phyloP scores from a whole-genome alignment of 2,113 vertebrate species.

The Trogon melanurus region DNA sequence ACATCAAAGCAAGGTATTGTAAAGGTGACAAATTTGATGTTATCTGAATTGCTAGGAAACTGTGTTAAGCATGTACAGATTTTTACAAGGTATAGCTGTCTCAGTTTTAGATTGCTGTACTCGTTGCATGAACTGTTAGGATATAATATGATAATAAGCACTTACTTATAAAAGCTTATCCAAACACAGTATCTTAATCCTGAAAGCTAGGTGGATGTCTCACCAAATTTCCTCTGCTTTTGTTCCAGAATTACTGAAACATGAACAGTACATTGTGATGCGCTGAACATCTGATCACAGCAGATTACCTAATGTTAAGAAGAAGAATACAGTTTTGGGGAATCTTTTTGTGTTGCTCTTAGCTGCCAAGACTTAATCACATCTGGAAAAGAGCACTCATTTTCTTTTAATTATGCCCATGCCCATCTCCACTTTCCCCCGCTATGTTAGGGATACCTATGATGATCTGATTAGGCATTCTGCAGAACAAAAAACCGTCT shows the following conservation, averaged over 20 bases:
- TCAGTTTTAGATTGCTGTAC: background rate
- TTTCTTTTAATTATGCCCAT: background rate
- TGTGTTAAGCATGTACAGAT: background rate
- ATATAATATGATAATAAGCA: background rate
- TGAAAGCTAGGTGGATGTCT: background rate
- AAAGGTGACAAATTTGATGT: constrained; percentile 7
- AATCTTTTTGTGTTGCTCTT: background rate
- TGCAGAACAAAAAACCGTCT: background rate
- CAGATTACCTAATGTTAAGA: background rate
- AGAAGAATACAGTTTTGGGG: background rate
- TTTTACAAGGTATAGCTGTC: background rate
- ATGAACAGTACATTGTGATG: background rate
- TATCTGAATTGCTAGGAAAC: background rate
- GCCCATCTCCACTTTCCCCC: background rate
- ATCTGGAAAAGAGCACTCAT: background rate
- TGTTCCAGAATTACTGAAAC: background rate
- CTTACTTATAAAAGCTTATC: background rate
- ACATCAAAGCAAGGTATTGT: background rate
- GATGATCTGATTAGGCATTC: background rate
- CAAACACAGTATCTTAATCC: background rate
- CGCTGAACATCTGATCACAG: background rate
- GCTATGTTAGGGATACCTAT: background rate
- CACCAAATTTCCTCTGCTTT: background rate
- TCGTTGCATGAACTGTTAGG: background rate
- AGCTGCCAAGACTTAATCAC: background rate